Base-by-base conservation (phyloP, 2,797 vertebrate species). In the Orientallactaga sibirica region DNA sequence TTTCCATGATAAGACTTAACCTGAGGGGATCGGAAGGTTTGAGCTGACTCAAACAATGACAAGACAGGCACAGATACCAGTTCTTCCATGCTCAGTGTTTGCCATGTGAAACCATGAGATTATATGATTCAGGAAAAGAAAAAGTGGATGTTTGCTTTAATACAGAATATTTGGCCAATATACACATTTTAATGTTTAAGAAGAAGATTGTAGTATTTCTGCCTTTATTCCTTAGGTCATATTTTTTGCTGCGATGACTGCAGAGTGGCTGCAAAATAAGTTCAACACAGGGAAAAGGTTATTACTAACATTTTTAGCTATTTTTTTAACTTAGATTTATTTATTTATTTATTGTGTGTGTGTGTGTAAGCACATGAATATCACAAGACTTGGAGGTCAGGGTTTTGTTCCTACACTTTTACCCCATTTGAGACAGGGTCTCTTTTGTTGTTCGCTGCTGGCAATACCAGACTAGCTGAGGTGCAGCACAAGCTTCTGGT, bases 1-100 rank as follows among this genome's bases (percentile, higher is more conserved):
- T 98, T 98, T 98, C 96, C 96, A 97, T 96, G 97, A 98, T 98
- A 98, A 98, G 96, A 96, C 98, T 96, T 93, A 96, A 97, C 97
- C 97, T 97, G 96, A 97, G 96, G 96, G 96, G 97, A 96, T 89
- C 96, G 97, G 96, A 93, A 95, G 96, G 97, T 97, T 97, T 97
- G 97, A 96, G 94, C 93, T 93, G 96, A 98, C 97, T 98, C 97
- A 97, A 97, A 97, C 97, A 98, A 96, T 97, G 96, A 94, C 92
- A 93, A 97, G 95, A 93, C 95, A 84, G 89, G 96, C 89, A 95
- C 1, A 97, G 97, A 97, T 96, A 98, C 33, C 33, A 37, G 97
- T 82, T 89, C 55, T 86, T 64, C 22, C 5, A 29, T 66, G 41
- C 67, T 76, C 95, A 91, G 94, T 94, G 55, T 96, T 97, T 94